Base-by-base conservation (phyloP, 2,888 invertebrate genomes). In the Nephrotoma guestfalica region DNA sequence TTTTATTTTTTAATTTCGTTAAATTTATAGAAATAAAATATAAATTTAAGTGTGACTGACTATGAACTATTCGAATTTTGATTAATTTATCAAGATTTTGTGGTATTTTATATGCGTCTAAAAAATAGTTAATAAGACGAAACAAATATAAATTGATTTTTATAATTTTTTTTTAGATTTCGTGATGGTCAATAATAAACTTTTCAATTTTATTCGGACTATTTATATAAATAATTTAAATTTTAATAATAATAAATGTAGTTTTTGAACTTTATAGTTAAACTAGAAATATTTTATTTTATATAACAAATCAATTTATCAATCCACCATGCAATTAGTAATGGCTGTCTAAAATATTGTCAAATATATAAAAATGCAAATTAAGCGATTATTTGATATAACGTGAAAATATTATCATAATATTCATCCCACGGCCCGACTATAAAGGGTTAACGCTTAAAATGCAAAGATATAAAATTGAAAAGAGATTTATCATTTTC, bases 1-100 rank as follows among this genome's bases (percentile, higher is more conserved):
- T 43, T 43, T 43, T 43, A 43, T 43, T 43, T 30, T 30, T 30
- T n/a, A 71, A 71, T 71, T 71, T 71, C 9, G 71, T 71, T 71
- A 71, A 71, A 71, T 71, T 71, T 71, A 71, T 71, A 18, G 30
- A 71, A 30, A 71, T 71, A 71, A 71, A 71, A 18, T 71, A 71
- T 71, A 71, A 30, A 71, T 71, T 84, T 84, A 41, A 84, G 84
- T 84, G 84, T 84, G 84, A 84, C 84, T 84, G 84, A 84, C 84
- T 84, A 41, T n/a, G 42, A 84, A 41, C 42, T 84, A 84, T 84
- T 84, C 84, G 84, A 84, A 71, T 71, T 84, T 84, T 84, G 84
- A 84, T 84, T 84, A 84, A 84, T 84, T 84, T 84, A 84, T 84
- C 71, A 71, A 71, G 71, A 71, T 71, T 71, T 71, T 71, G 71